Evolutionary conservation across 2,888 invertebrate genomes (phyloP).

Genomic region (Mimas tiliae): DNA sequence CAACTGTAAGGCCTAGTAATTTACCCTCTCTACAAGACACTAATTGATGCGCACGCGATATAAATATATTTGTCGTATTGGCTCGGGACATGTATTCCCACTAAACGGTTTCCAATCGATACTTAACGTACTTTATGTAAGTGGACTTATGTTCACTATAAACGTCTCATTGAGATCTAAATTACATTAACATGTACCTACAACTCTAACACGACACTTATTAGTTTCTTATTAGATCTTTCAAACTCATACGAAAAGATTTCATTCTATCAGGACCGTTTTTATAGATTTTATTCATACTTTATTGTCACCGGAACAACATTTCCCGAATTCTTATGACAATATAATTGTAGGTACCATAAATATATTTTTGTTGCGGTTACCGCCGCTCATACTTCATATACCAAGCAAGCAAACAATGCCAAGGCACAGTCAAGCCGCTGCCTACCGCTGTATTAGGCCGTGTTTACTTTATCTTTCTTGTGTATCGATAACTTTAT

Average conservation of each 20-base stretch:
- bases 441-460: too few species aligned
- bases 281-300: background rate
- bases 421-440: too few species aligned
- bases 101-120: constrained; percentile 17
- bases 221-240: constrained; percentile 12
- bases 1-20: constrained; percentile 8
- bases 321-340: background rate
- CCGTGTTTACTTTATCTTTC: too few species aligned
- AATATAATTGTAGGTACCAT: too few species aligned
- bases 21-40: constrained; percentile 2
- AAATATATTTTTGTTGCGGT: too few species aligned
- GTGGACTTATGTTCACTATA: constrained; percentile 5
- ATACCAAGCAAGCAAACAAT: too few species aligned
- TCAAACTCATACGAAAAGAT: background rate
- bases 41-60: constrained; percentile 2
- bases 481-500: too few species aligned
- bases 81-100: background rate
- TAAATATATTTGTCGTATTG: constrained; percentile 9
- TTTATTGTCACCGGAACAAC: background rate
- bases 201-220: background rate
- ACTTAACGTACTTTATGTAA: constrained; percentile 7
- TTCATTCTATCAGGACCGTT: background rate
- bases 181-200: constrained; percentile 4
- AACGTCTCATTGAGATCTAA: constrained; percentile 15
- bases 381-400: too few species aligned